Evolutionary conservation across 2,113 vertebrate genomes (phyloP).

Genomic region (Macaca fascicularis): T2T-MFA8v1.1 NC_088379.1:125285001-125285500

Average conservation of each 20-base stretch:
- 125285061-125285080: not conserved
- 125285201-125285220: not conserved
- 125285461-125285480: not conserved
- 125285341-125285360: not conserved
- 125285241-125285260: not conserved
- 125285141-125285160: not conserved
- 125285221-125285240: not conserved
- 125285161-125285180: not conserved
- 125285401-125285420: not conserved
- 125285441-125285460: not conserved
- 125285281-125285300: not conserved
- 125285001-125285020: not conserved
- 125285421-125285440: not conserved
- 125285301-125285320: not conserved
- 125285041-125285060: not conserved
- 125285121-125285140: not conserved
- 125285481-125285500: not conserved
- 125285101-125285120: conserved; percentile 1
- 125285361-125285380: not conserved
- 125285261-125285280: not conserved
- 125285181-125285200: not conserved
- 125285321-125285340: not conserved
- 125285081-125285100: not conserved
- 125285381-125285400: not conserved
- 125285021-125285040: not conserved